These are phyloP conservation scores for Apocrypta bakeri DNA, from an alignment of 1,140 invertebrate species.

Conservation along the genomic window DNA sequence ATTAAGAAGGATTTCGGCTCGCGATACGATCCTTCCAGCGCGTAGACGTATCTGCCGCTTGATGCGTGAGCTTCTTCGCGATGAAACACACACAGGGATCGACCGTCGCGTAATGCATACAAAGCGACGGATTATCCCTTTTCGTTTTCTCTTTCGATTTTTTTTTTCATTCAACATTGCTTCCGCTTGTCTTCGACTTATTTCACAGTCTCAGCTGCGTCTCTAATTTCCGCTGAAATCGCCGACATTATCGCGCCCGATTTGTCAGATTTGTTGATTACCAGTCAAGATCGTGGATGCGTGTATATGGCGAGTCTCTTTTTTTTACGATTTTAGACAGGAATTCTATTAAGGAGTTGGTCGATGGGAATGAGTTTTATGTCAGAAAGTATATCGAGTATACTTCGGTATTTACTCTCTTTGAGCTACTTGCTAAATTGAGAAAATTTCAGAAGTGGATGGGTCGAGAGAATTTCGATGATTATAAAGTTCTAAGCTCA, in stretches of 20 bases:
- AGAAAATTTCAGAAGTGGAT: no score
- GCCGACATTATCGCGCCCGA: background rate
- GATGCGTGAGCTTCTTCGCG: background rate
- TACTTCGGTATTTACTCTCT: no score
- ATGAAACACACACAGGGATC: conserved; percentile 1
- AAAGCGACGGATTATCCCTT: conserved; percentile 46
- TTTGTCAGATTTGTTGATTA: conserved; percentile 6
- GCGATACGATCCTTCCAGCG: background rate
- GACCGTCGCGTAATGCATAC: conserved; percentile 32
- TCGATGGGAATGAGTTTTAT: no score
- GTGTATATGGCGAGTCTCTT: background rate
- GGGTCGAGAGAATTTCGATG: background rate
- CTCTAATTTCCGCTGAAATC: background rate
- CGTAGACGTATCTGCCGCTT: no score
- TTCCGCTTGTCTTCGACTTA: background rate
- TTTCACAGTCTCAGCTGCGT: background rate
- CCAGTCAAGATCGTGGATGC: background rate
- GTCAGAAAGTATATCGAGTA: no score
- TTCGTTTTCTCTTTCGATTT: background rate
- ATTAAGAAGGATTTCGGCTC: conserved; percentile 32
- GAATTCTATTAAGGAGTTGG: background rate
- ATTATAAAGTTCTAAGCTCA: background rate
- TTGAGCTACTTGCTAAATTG: no score
- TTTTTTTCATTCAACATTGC: background rate
- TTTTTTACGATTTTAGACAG: background rate